Evolutionary conservation across 2,888 invertebrate genomes (phyloP), one percentile per base, ranked within the genome.

Genomic region (Melolontha melolontha): DNA sequence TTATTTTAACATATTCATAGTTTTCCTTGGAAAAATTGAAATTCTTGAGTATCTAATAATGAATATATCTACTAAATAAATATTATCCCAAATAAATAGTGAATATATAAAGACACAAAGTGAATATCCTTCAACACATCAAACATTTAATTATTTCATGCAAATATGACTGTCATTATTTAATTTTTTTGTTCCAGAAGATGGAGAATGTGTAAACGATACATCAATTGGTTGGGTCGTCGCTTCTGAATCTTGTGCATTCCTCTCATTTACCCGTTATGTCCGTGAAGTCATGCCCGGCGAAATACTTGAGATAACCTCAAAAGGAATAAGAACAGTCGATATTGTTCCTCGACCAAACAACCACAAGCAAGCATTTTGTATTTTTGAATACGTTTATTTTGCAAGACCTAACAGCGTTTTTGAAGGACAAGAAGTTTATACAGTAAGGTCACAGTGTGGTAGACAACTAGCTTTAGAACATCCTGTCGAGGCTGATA

Each of bases 361-460:
- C 68, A 89, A 89, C 73, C 91, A 90, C 71, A 89, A 90, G 69
- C 90, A 93, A 71, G 97, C 98, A 0, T 97, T 98, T 85, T 99
- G 98, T 83, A 98, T 99, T 79, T 99, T 99, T 84, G 98, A 99
- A 83, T 99, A 99, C 81, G 97, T 99, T 0, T 99, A 99, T 85
- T 99, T 99, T 86, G 97, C 98, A 0, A 85, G 98, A 72, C 93
- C 97, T 0, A 98, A 98, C 82, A 95, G 95, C 79, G 91, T 95
- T 78, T 94, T 98, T 78, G 98, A 98, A 88, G 98, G 96, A 34
- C 96, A 96, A 84, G 95, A 95, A 92, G 97, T 98, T 5, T 97
- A 97, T 84, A 91, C 92, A 0, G 98, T 96, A 49, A 88, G 98
- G 17, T 88, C 94, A 86, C 93, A 96, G 80, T 98, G 98, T 85